Evolutionary conservation across 2,888 invertebrate species (phyloP), one percentile per base, ranked within the genome.

Genomic region (Nomada hirtipes): DNA sequence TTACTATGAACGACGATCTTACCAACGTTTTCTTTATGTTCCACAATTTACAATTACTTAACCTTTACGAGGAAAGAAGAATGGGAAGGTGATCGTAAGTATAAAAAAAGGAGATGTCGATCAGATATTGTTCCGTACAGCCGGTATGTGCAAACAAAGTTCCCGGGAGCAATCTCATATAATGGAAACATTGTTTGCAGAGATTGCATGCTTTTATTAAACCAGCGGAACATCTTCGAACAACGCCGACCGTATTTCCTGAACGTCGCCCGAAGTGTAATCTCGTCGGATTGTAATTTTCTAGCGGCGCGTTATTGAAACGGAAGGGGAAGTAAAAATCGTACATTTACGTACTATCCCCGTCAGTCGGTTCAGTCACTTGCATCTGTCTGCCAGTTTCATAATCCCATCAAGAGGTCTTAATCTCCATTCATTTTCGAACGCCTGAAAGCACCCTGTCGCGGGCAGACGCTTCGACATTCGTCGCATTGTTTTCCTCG

Each of bases 381-480:
- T 69, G 59, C 81, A 80, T 60, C 74, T n/a, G 69, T 18, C 18
- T n/a, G 18, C 10, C 9, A 55, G 82, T 81, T 80, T 81, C 74
- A 81, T 81, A 81, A 81, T 55, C 42, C 55, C 73, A 42, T 26
- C 60, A n/a, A 15, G 65, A 55, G 61, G 64, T 81, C 82, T 81
- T 81, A 81, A 81, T 81, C 81, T 74, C 47, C 74, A 81, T 74
- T 81, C 60, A 71, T 67, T 36, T 20, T 59, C 13, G 69, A 68
- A 65, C 47, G 64, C 64, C n/a, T 42, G 70, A 60, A 42, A 23
- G 74, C 23, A 60, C 20, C 29, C 81, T 82, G 81, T 81, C 81
- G 26, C 13, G 4, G 61, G 15, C 81, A 81, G 81, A 44, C 65
- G 73, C 47, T 55, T 69, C 81, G 73, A 64, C 47, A 47, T 47